Conservation (phyloP, 2,888 invertebrate genomes). For the Empis stercorea region DNA sequence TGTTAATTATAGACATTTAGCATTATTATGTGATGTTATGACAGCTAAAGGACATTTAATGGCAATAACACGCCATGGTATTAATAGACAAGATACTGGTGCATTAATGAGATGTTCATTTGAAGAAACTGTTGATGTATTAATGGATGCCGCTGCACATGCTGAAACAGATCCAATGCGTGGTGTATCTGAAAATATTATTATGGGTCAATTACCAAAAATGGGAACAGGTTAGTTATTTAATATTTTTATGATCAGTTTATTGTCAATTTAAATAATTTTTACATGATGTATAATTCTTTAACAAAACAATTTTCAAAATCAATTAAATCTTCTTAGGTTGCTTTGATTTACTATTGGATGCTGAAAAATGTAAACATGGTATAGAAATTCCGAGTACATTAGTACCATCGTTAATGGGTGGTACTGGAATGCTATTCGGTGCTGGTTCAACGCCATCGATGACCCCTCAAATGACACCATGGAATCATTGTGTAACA, state of each 20-base stretch:
- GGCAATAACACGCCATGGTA: slow-evolving; percentile 99
- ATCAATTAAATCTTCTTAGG: too few species aligned
- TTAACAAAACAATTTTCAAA: too few species aligned
- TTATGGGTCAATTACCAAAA: slow-evolving; percentile 93
- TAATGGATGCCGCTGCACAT: slow-evolving; percentile 96
- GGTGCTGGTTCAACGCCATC: slow-evolving; percentile 71
- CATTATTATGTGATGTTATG: slow-evolving; percentile 99
- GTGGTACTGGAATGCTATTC: slow-evolving; percentile 51
- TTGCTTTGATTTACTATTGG: slow-evolving; percentile 90
- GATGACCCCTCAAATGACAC: slow-evolving; percentile 86
- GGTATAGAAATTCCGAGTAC: slow-evolving; percentile 91
- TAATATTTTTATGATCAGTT: not conserved
- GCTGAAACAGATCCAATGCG: slow-evolving; percentile 98
- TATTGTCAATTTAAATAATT: not conserved
- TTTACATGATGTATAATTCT: too few species aligned
- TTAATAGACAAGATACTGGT: slow-evolving; percentile 95
- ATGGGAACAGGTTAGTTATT: slow-evolving; percentile 70
- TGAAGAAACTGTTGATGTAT: slow-evolving; percentile 98
- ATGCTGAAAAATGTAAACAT: slow-evolving; percentile 96
- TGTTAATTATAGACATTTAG: slow-evolving; percentile 98
- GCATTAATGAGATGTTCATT: slow-evolving; percentile 99
- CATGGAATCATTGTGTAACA: slow-evolving; percentile 70
- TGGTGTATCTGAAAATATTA: slow-evolving; percentile 98
- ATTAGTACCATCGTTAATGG: slow-evolving; percentile 45
- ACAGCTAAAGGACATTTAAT: slow-evolving; percentile 99